These are phyloP conservation scores for Rhabdomys pumilio DNA, from an alignment of 2,797 vertebrate genomes.

Conservation along the genomic window DNA sequence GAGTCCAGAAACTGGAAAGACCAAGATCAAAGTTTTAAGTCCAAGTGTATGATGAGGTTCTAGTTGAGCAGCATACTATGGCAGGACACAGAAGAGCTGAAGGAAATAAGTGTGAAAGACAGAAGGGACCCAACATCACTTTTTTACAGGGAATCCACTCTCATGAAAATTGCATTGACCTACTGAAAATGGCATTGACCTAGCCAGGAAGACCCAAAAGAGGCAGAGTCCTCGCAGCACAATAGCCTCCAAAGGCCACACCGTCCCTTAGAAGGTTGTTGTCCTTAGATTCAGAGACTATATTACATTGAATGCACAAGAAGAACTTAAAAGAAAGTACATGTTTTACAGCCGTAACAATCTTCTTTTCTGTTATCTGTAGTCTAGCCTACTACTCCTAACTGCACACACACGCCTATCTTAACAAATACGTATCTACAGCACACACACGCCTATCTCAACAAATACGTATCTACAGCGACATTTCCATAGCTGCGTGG, in stretches of 20 bases:
- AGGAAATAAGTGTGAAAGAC: background rate
- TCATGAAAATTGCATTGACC: background rate
- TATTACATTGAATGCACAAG: background rate
- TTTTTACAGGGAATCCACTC: background rate
- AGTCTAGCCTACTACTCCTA: background rate
- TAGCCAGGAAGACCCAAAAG: background rate
- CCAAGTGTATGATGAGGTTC: background rate
- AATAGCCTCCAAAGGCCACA: constrained; percentile 39
- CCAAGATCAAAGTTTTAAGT: background rate
- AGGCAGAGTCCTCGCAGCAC: background rate
- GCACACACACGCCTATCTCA: background rate
- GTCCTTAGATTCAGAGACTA: constrained; percentile 24
- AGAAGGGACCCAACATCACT: background rate
- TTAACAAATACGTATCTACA: background rate
- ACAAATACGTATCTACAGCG: background rate
- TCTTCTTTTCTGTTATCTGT: background rate
- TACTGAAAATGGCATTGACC: background rate
- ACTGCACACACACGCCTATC: background rate
- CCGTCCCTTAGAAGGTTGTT: constrained; percentile 77
- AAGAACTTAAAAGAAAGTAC: background rate
- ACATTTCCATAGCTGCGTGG: background rate
- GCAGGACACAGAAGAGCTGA: background rate
- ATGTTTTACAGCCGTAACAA: background rate
- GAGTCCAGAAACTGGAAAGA: background rate
- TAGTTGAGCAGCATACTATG: background rate